Percentiles rank a stretch among this genome's conserved stretches.
phyloP scores from a whole-genome alignment of 2,888 invertebrate species.

The Nephrocerus scutellatus region DNA sequence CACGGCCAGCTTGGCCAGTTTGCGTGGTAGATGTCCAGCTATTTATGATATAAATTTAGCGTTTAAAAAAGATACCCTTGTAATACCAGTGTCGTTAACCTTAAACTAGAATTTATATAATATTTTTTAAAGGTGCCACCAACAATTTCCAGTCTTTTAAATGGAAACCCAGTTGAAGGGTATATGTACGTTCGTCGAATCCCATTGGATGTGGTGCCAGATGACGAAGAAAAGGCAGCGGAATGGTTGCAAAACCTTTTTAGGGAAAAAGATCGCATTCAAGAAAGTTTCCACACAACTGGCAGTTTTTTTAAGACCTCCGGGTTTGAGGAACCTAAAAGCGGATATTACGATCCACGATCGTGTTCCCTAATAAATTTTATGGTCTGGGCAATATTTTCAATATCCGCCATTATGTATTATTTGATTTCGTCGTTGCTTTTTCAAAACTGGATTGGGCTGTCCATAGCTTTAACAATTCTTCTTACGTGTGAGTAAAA shows the following conservation, averaged over 20 bases:
- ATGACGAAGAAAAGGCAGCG: constrained; percentile 61
- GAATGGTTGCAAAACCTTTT: constrained; percentile 79
- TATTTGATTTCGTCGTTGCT: constrained; percentile 35
- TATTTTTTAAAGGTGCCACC: constrained; percentile 52
- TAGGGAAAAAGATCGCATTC: constrained; percentile 63
- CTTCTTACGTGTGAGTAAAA: constrained; percentile 68
- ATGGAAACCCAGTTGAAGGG: constrained; percentile 64
- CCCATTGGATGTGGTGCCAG: constrained; percentile 72
- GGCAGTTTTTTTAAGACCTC: constrained; percentile 75
- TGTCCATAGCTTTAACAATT: constrained; percentile 47
- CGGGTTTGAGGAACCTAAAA: constrained; percentile 59
- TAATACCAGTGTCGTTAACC: constrained; percentile 34
- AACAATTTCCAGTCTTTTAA: constrained; percentile 70
- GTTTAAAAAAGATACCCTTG: constrained; percentile 58
- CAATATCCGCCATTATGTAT: constrained; percentile 35
- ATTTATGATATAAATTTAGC: constrained; percentile 78
- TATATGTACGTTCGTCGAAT: constrained; percentile 75
- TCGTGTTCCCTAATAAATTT: constrained; percentile 65
- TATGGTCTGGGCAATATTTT: constrained; percentile 54
- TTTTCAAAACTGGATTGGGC: constrained; percentile 50
- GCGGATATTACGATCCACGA: constrained; percentile 55
- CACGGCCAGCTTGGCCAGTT: constrained; percentile 72
- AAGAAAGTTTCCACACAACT: constrained; percentile 46
- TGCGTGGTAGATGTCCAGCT: constrained; percentile 73
- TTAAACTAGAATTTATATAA: background rate